Percentiles rank a stretch among this genome's conserved stretches.
Evolutionary conservation across 2,797 vertebrate genomes (phyloP).

Genomic region (Pantherophis alleghaniensis): DNA sequence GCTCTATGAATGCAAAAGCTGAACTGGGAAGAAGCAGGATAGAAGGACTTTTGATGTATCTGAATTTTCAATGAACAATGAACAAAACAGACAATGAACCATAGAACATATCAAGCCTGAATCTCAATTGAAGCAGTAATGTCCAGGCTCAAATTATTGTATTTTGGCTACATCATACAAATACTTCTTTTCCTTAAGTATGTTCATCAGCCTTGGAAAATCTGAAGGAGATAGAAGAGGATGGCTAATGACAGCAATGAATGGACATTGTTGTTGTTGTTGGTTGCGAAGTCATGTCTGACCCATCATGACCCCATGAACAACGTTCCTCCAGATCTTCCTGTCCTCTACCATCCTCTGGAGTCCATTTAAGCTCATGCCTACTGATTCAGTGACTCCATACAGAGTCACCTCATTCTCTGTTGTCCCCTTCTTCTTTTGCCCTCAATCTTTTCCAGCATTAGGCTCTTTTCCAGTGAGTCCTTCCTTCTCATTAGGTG

Average conservation of each 20-base stretch:
- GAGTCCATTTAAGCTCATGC: too few relatives aligned
- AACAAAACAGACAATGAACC: not conserved
- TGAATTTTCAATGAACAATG: not conserved
- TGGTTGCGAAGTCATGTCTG: too few relatives aligned
- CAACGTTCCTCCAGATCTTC: too few relatives aligned
- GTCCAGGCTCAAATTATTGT: not conserved
- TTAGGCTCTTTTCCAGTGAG: too few relatives aligned
- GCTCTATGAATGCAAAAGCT: not conserved
- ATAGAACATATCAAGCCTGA: not conserved
- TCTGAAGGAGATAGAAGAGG: not conserved
- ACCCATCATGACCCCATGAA: too few relatives aligned
- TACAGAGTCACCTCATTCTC: too few relatives aligned
- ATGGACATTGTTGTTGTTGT: not conserved
- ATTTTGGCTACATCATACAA: not conserved
- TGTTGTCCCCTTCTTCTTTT: too few relatives aligned
- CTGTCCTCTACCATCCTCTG: too few relatives aligned
- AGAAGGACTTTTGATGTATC: not conserved
- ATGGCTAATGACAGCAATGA: not conserved
- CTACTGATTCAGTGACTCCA: too few relatives aligned
- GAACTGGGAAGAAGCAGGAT: not conserved
- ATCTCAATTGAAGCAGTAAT: not conserved
- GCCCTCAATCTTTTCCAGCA: too few relatives aligned
- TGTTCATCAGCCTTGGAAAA: not conserved
- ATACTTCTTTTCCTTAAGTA: not conserved
- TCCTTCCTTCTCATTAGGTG: too few relatives aligned